Evolutionary conservation across 2,113 vertebrate species (phyloP), one percentile per base, ranked within the genome.

Genomic region (Lagenorhynchus albirostris): DNA sequence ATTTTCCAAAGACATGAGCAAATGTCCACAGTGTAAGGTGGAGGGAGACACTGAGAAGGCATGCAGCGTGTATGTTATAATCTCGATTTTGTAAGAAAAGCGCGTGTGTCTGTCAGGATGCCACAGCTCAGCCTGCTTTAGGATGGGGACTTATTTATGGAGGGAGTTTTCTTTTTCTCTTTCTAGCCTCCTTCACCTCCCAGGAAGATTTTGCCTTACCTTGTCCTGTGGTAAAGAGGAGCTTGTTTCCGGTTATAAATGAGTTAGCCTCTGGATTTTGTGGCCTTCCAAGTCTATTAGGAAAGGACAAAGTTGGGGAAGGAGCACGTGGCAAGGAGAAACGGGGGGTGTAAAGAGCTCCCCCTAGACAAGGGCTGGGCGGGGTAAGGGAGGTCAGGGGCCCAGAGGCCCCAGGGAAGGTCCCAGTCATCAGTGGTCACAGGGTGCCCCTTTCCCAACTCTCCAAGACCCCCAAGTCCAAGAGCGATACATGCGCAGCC

Each of bases 1-100:
- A 38, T 63, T 93, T 88, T 77, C 55, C 60, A 55, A 73, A 36
- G 17, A 74, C 10, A 0, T 0, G 55, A 90, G 85, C 65, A 82
- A 65, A 77, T 1, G 23, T 25, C 53, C 29, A 1, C 9, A 38
- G 71, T 8, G 23, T 10, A 2, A n/a, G 0, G 8, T 5, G 1
- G 33, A 31, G 60, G 31, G 50, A 60, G 60, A 68, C 25, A 33
- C 36, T 29, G 15, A 76, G 68, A 38, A 50, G 20, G 13, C 14
- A 0, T 20, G 15, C 33, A 62, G 44, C 1, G 0, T 5, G 31
- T 17, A 0, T 8, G 12, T 13, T 31, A 13, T 11, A 1, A 4
- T 23, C 67, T 36, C 0, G 0, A 26, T 20, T 36, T 15, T 36
- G 53, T 50, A 8, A 31, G 68, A 29, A 44, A 88, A 65, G 26